Evolutionary conservation across 2,888 invertebrate species (phyloP), one percentile per base, ranked within the genome.

Genomic region (Cinara cedri): DNA sequence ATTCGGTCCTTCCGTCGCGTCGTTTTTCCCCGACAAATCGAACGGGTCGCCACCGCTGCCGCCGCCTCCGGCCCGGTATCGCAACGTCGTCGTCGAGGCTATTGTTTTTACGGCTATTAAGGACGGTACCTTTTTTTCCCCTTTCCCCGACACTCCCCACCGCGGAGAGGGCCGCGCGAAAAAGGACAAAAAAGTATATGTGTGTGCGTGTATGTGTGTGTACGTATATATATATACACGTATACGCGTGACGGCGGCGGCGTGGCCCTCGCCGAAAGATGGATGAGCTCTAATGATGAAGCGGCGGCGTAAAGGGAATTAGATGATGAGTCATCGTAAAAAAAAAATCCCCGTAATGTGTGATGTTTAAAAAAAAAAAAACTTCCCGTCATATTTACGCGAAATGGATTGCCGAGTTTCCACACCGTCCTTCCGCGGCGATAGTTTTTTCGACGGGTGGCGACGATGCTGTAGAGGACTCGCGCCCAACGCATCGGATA

Each of bases 251-350:
- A n/a, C 51, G n/a, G n/a, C 3, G 1, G 26, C 8, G 26, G 16
- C 13, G 26, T 8, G 62, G 63, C 42, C 13, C 63, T 75, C 24
- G n/a, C n/a, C n/a, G 74, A 68, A 44, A 78, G 78, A 78, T 78
- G 78, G 78, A 78, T 78, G 78, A 78, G 78, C 62, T 51, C 42
- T 78, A 78, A 78, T 78, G 78, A 78, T 62, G 70, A 21, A 11
- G 57, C 70, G 26, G 70, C 21, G 49, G 55, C 51, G 76, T 51
- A 49, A 68, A 78, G 70, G 78, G 70, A 70, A 78, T 70, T 62
- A 62, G 78, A 78, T 62, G 78, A 78, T 57, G 66, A 68, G 68
- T 78, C 78, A 68, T 60, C 68, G 68, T 78, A 62, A 65, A 55
- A 65, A 66, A 76, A 70, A 78, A 78, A n/a, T 60, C 10, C 3